Evolutionary conservation across 2,113 vertebrate genomes (phyloP).

Genomic region (Noctilio leporinus): DNA sequence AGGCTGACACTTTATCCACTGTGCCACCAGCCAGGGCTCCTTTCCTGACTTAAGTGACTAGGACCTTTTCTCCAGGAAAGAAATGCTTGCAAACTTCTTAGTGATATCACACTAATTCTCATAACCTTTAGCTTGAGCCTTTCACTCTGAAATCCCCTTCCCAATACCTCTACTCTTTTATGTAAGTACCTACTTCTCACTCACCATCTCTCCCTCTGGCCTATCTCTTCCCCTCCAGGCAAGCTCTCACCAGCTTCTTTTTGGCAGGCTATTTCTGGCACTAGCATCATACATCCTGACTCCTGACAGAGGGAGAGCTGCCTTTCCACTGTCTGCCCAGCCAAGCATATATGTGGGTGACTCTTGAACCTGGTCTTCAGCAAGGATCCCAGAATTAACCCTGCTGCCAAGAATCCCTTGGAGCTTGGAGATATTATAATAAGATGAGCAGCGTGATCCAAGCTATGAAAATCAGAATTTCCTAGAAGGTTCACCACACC

Average conservation of each 20-base stretch:
- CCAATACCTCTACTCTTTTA: background rate
- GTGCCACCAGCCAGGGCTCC: too few relatives aligned
- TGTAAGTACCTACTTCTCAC: background rate
- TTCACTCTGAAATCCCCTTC: background rate
- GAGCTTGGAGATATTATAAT: background rate
- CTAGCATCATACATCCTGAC: conserved; percentile 21
- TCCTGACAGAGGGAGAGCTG: background rate
- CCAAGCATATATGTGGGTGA: too few relatives aligned
- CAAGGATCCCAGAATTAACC: background rate
- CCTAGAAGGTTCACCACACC: background rate
- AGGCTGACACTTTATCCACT: too few relatives aligned
- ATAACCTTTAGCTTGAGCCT: background rate
- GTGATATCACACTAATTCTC: background rate
- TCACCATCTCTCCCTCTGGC: background rate
- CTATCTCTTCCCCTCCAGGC: background rate
- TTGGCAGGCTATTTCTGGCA: background rate
- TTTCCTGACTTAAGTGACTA: background rate
- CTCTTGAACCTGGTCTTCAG: background rate
- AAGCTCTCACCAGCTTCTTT: background rate
- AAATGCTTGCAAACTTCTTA: background rate
- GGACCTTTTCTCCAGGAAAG: background rate
- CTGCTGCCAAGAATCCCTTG: background rate
- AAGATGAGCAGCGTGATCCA: background rate
- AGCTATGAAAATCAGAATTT: background rate
- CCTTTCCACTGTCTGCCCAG: background rate